Conservation (phyloP, 2,113 vertebrate species). For the Nothoprocta pentlandii region DNA sequence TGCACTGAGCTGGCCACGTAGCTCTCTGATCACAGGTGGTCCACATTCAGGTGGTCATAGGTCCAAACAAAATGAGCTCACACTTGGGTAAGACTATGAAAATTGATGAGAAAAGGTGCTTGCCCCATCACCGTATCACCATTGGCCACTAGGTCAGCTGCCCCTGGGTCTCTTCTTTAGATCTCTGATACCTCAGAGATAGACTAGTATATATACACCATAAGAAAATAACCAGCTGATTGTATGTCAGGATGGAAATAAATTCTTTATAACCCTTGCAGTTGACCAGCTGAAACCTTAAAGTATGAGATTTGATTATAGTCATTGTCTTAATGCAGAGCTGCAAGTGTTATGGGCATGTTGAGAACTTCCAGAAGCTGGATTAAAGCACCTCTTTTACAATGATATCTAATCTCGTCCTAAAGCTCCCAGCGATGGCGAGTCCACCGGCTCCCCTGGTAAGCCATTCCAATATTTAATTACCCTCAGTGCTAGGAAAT, state of each 20-base stretch:
- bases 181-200: constrained; percentile 33
- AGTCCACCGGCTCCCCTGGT: constrained; percentile 74
- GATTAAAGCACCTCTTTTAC: constrained; percentile 76
- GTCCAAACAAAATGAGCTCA: background rate
- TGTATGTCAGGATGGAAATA: constrained; percentile 21
- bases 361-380: constrained; percentile 76
- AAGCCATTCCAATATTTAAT: constrained; percentile 75
- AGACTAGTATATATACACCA: constrained; percentile 4
- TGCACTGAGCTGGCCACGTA: background rate
- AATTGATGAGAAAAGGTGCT: background rate
- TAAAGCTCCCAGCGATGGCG: constrained; percentile 76
- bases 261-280: constrained; percentile 59
- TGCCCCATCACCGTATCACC: background rate
- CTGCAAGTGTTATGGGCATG: constrained; percentile 72
- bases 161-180: background rate
- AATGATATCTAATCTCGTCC: constrained; percentile 75
- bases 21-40: background rate
- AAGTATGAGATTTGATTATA: constrained; percentile 72
- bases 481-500: constrained; percentile 70
- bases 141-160: background rate
- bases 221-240: background rate
- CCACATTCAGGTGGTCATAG: background rate
- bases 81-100: background rate
- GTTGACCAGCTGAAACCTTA: constrained; percentile 62
- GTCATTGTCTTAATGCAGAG: constrained; percentile 75